These are phyloP conservation scores for Hoplostethus atlanticus DNA, from an alignment of 2,797 vertebrate genomes.

Conservation along the genomic window DNA sequence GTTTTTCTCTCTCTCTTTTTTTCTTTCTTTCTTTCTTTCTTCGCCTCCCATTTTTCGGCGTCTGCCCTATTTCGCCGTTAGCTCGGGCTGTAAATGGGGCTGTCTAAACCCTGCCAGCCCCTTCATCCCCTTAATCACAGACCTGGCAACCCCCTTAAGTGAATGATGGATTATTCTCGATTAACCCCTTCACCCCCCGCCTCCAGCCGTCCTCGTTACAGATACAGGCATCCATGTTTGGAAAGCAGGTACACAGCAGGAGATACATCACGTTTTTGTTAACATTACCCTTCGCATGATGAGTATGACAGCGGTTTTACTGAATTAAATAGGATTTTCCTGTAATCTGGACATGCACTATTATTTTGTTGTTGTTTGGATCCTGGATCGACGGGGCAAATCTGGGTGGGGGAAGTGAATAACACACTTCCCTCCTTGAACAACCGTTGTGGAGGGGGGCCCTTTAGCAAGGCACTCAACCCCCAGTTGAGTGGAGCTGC, in stretches of 20 bases:
- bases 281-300: neutral
- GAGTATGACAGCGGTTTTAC: neutral
- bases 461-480: no score
- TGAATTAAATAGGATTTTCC: no score
- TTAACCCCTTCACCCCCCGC: slow-evolving; percentile 56
- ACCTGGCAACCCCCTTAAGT: slow-evolving; percentile 64
- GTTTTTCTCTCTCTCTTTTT: neutral
- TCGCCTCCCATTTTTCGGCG: neutral
- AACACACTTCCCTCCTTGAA: no score
- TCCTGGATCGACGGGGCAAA: no score
- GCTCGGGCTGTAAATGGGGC: slow-evolving; percentile 47
- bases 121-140: slow-evolving; percentile 56
- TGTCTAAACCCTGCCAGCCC: slow-evolving; percentile 45
- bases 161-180: slow-evolving; percentile 73
- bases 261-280: neutral
- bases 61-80: neutral
- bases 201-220: slow-evolving; percentile 16
- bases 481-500: no score
- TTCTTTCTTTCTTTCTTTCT: neutral
- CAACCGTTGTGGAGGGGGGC: no score
- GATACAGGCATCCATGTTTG: neutral
- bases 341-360: no score
- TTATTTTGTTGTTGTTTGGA: no score
- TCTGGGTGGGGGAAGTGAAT: no score
- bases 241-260: neutral